phyloP scores from a whole-genome alignment of 2,888 invertebrate genomes.

The Tenthredo notha region DNA sequence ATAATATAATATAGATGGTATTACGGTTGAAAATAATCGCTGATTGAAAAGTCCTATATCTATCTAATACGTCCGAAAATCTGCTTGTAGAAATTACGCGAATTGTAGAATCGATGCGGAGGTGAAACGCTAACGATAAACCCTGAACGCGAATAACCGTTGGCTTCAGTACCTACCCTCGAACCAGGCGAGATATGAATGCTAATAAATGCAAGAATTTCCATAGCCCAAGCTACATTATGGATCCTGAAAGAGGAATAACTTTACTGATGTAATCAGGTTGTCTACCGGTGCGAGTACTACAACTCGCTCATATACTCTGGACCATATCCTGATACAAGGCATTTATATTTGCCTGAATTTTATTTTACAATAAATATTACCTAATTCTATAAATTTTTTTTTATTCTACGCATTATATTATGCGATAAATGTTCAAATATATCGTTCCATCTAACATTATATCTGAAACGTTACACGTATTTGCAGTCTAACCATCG shows the following conservation, averaged over 20 bases:
- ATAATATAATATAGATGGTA: too few species aligned
- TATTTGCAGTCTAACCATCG: not conserved
- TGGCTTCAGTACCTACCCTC: conserved; percentile 39
- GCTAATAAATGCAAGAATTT: conserved; percentile 62
- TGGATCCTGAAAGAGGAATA: conserved; percentile 48
- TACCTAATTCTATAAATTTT: too few species aligned
- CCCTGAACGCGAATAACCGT: conserved; percentile 43
- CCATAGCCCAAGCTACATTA: conserved; percentile 57
- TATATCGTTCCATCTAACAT: not conserved
- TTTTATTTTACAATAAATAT: too few species aligned
- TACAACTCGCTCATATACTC: not conserved
- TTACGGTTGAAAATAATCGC: not conserved
- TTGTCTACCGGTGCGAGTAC: conserved; percentile 19
- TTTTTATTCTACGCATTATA: not conserved
- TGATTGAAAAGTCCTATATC: too few species aligned
- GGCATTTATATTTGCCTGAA: too few species aligned
- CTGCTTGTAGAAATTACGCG: not conserved
- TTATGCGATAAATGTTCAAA: not conserved
- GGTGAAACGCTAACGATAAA: conserved; percentile 47
- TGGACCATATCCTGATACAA: too few species aligned
- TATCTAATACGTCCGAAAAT: not conserved
- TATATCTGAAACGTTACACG: not conserved
- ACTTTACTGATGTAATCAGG: conserved; percentile 53
- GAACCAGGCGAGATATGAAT: conserved; percentile 58
- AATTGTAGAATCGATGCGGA: not conserved